Base-by-base conservation (phyloP, 2,797 vertebrate species). In the Eupleurogrammus muticus region DNA sequence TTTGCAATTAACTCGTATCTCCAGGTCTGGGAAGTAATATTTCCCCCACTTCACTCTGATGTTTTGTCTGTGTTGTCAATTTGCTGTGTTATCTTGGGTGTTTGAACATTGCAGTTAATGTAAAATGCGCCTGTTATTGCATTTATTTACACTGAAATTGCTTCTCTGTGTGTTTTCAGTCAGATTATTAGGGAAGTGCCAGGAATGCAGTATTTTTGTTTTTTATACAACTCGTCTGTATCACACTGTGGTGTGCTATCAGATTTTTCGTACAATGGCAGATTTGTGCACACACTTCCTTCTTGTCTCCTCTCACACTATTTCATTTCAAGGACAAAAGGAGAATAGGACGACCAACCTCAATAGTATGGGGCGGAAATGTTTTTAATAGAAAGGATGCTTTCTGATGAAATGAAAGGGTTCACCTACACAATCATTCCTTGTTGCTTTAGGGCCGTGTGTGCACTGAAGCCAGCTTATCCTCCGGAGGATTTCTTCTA, bases 401-500 rank as follows among this genome's bases (percentile, higher is more conserved):
- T 72, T 16, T 53, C 20, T 51, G 16, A 55, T 56, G 0, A 35
- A 66, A 75, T 49, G 14, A 32, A 76, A 59, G 70, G n/a, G 35
- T 44, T 59, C 8, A n/a, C 24, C 40, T 24, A 10, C 14, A 46
- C 48, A 21, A 9, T 16, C 14, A 28, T 21, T 0, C n/a, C 14
- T 21, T 5, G 34, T 40, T 16, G 49, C 44, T 72, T 54, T 20
- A 5, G 28, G 12, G 36, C 5, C 4, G 19, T 34, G 10, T 38
- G 24, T 63, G 5, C 62, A 53, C 21, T 61, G 23, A 72, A 49
- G 32, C 65, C 28, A 55, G 52, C 63, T 81, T 54, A 49, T 51
- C 28, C 14, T 40, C 12, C n/a, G 62, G 5, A n/a, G 21, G 38
- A 67, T 74, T 73, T 42, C 67, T 59, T 55, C 14, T 70, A 64